Base-by-base conservation (phyloP, 2,797 vertebrate genomes). In the Eupleurogrammus muticus region DNA sequence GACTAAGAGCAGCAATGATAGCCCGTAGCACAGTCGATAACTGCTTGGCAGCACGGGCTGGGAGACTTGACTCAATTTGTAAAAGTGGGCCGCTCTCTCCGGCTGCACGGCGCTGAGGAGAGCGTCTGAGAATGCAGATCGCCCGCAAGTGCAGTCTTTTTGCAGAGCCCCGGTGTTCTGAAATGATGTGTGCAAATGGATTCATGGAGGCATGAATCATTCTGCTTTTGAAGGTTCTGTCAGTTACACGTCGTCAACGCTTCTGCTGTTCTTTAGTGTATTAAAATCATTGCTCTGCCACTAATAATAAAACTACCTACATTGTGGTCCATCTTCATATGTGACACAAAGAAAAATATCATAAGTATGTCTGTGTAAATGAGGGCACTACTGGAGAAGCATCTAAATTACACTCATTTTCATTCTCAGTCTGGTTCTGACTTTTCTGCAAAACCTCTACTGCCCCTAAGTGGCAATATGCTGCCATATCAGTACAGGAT, bases 391-490 rank as follows among this genome's bases (percentile, higher is more conserved):
- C 42, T 52, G 47, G 60, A 61, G 52, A 74, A 76, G 54, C 62
- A 19, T 65, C 14, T 58, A 47, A 80, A 64, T 80, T 42, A 57
- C 38, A 34, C n/a, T 17, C n/a, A n/a, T n/a, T n/a, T 63, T 67
- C 44, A 68, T 64, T 71, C 32, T 44, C 44, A 60, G 47, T 60
- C 28, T 54, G 16, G 28, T 14, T 62, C n/a, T 61, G 38, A 14
- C 5, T 34, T 53, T 46, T 63, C 35, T 59, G 50, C 21, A 60
- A 80, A 81, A 79, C 47, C 72, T 90, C 79, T 89, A 87, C 90
- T 93, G 89, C 92, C 93, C 78, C 83, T 92, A 86, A 88, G 89
- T 90, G 94, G 89, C 32, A 19, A 4, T 13, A 5, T n/a, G 50
- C 12, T 20, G 12, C 9, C 17, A 70, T 2, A 9, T 1, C 63